Conservation (phyloP, 2,888 invertebrate species). For the Prosopocoilus inquinatus region DNA sequence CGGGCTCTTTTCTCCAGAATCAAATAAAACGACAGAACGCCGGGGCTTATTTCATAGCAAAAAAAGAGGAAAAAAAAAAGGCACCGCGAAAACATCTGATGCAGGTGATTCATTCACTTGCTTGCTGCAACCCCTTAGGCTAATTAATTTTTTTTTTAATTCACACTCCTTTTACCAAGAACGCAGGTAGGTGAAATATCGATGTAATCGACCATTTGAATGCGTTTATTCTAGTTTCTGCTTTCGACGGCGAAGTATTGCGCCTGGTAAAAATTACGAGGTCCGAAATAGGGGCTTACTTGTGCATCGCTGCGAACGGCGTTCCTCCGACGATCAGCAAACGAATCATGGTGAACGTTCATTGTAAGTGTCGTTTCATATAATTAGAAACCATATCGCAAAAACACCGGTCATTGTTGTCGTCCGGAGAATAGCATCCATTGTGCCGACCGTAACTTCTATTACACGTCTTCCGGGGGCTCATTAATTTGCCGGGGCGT, state of each 20-base stretch:
- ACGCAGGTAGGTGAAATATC: background rate
- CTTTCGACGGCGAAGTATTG: slow-evolving; percentile 74
- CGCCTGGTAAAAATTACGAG: slow-evolving; percentile 78
- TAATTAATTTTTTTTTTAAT: slow-evolving; percentile 23
- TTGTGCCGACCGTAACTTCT: slow-evolving; percentile 16
- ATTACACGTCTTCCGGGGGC: slow-evolving; percentile 14
- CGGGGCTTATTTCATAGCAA: too few species aligned
- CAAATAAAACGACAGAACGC: slow-evolving; percentile 24
- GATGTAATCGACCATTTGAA: slow-evolving; percentile 3
- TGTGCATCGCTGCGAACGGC: slow-evolving; percentile 87
- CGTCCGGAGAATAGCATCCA: slow-evolving; percentile 15
- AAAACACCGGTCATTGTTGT: slow-evolving; percentile 12
- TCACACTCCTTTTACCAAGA: background rate
- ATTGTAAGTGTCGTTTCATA: slow-evolving; percentile 69
- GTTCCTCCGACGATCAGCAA: slow-evolving; percentile 88
- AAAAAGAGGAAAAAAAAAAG: too few species aligned
- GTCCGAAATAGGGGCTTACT: slow-evolving; percentile 87
- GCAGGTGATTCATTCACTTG: too few species aligned
- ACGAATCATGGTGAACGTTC: slow-evolving; percentile 82
- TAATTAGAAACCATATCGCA: slow-evolving; percentile 13
- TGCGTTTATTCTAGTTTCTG: slow-evolving; percentile 58
- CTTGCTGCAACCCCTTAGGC: too few species aligned
- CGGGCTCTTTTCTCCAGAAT: slow-evolving; percentile 20
- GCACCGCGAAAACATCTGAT: too few species aligned
- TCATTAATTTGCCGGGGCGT: slow-evolving; percentile 19